These are phyloP conservation scores for Rhinoraja longicauda DNA, from an alignment of 2,797 vertebrate genomes.

Conservation along the genomic window DNA sequence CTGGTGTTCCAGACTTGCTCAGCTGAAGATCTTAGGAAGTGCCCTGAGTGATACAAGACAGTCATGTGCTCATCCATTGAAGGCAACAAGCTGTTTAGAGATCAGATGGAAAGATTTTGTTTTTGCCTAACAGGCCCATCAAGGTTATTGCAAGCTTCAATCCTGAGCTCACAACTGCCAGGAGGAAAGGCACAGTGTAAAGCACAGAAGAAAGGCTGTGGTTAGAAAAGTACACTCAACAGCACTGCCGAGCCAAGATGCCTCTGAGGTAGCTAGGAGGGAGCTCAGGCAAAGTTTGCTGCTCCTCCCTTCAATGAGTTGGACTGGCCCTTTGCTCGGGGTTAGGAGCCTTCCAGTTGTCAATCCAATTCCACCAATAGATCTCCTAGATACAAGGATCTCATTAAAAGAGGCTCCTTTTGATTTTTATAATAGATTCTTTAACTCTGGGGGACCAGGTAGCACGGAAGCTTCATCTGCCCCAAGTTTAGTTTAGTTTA, in stretches of 20 bases:
- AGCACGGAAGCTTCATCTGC: not conserved
- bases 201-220: not conserved
- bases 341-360: not conserved
- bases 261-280: not conserved
- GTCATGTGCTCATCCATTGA: constrained; percentile 6
- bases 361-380: not conserved
- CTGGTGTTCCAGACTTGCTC: not conserved
- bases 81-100: not conserved
- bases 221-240: not conserved
- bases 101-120: not conserved
- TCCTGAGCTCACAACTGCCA: not conserved
- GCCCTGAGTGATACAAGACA: not conserved
- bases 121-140: not conserved
- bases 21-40: constrained; percentile 9
- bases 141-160: not conserved
- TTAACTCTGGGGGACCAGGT: not conserved
- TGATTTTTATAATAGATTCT: not conserved
- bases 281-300: not conserved
- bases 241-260: not conserved
- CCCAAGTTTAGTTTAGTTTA: not conserved
- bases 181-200: not conserved
- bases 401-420: not conserved
- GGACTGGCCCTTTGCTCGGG: not conserved
- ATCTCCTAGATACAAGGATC: not conserved
- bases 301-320: not conserved